Conservation (phyloP, 2,113 vertebrate species). For the Clarias macrocephalus region DNA sequence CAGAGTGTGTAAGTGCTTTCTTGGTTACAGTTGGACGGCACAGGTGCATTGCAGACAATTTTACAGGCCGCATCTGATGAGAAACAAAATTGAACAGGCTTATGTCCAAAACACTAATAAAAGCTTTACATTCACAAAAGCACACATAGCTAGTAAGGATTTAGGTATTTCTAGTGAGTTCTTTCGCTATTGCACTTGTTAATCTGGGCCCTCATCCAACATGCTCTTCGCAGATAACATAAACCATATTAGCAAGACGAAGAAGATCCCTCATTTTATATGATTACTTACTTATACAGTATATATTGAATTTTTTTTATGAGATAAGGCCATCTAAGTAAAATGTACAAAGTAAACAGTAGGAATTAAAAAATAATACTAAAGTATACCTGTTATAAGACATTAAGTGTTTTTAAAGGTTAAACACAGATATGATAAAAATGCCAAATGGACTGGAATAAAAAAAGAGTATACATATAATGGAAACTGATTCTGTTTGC, state of each 20-base stretch:
- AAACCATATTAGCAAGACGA: background rate
- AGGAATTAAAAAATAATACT: background rate
- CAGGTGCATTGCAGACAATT: constrained; percentile 12
- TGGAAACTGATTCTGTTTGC: background rate
- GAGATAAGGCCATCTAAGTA: background rate
- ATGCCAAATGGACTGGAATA: background rate
- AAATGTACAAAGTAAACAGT: background rate
- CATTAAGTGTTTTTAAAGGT: background rate
- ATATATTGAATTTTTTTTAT: background rate
- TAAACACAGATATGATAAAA: background rate
- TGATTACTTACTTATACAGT: background rate
- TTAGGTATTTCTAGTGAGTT: background rate
- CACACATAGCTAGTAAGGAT: background rate
- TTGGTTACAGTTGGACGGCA: background rate
- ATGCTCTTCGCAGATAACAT: background rate
- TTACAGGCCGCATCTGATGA: constrained; percentile 5
- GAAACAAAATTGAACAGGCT: background rate
- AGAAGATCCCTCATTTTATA: background rate
- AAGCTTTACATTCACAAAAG: background rate
- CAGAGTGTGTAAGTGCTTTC: background rate
- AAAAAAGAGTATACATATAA: background rate
- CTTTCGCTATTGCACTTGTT: background rate
- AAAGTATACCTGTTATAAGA: background rate
- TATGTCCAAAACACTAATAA: background rate
- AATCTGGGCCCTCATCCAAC: background rate